Evolutionary conservation across 2,113 vertebrate genomes (phyloP).

Genomic region (Empidonax traillii): DNA sequence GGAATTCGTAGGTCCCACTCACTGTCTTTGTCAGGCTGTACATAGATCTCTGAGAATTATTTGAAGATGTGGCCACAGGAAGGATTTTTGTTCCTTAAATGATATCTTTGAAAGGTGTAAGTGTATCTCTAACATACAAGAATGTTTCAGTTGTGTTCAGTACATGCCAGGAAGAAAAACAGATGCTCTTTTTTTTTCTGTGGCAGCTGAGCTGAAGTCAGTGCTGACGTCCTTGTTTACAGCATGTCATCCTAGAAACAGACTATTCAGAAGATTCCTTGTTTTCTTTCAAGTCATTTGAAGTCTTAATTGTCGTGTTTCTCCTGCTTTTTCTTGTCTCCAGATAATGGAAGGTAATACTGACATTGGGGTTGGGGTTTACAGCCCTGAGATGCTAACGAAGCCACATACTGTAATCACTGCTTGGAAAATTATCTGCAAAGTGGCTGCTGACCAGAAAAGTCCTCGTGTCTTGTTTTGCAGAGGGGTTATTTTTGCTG

Average conservation of each 20-base stretch:
- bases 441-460: not conserved
- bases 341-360: not conserved
- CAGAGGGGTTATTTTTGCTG: not conserved
- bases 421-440: not conserved
- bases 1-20: not conserved
- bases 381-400: not conserved
- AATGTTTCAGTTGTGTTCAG: not conserved
- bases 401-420: not conserved
- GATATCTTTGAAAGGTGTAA: not conserved
- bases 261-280: not conserved
- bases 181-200: not conserved
- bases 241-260: not conserved
- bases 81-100: not conserved
- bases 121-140: not conserved
- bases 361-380: not conserved
- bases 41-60: not conserved
- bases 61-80: not conserved
- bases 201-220: slow-evolving; percentile 46
- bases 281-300: not conserved
- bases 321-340: not conserved
- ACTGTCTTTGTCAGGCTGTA: not conserved
- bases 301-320: not conserved
- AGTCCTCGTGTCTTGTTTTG: not conserved
- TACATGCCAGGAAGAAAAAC: not conserved
- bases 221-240: slow-evolving; percentile 23